phyloP scores from a whole-genome alignment of 2,888 invertebrate species.

The Lucinisca nassula region DNA sequence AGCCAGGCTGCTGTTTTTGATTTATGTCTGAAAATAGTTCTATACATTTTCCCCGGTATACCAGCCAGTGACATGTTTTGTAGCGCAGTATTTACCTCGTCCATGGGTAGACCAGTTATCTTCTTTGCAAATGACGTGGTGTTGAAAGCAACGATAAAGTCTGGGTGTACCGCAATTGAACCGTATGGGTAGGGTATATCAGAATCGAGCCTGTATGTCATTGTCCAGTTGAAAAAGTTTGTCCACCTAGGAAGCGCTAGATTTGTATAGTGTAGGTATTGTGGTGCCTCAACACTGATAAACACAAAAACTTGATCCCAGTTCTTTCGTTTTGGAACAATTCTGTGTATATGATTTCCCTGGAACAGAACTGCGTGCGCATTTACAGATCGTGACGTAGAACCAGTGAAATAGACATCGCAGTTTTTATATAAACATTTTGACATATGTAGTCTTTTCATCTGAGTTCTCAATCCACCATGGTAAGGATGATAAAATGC shows the following conservation, averaged over 20 bases:
- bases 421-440: constrained; percentile 4
- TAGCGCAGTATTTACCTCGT: not conserved
- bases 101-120: not conserved
- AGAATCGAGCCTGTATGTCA: constrained; percentile 34
- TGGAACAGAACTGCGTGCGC: constrained; percentile 23
- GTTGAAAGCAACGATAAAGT: not conserved
- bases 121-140: not conserved
- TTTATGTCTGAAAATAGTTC: constrained; percentile 13
- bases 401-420: not conserved
- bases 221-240: constrained; percentile 36
- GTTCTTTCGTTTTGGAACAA: not conserved
- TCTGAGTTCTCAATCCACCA: not conserved
- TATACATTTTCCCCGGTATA: constrained; percentile 8
- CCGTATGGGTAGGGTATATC: constrained; percentile 28
- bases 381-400: not conserved
- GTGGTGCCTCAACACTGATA: constrained; percentile 1
- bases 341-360: constrained; percentile 7
- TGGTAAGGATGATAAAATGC: constrained; percentile 11
- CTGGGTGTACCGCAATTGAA: not conserved
- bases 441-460: not conserved
- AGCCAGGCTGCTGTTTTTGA: constrained; percentile 4
- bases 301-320: constrained; percentile 21
- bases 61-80: not conserved
- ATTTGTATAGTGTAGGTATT: not conserved
- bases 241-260: not conserved